Percentiles rank a stretch among this genome's conserved stretches.
Conservation (phyloP, 2,797 vertebrate species). For the Myotis pilosus region DNA sequence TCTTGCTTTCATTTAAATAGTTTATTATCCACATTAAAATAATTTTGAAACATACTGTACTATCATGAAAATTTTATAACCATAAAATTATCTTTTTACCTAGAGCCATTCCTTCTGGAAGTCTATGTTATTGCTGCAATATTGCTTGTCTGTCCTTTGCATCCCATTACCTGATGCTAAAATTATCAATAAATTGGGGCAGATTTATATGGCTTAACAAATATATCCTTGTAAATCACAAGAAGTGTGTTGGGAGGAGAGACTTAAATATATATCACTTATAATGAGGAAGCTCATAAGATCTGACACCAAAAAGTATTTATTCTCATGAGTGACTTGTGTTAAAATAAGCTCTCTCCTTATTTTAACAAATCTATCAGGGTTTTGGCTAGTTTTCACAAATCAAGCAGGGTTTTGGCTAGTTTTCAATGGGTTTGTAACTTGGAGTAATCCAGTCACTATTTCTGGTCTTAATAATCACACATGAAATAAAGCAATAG, state of each 20-base stretch:
- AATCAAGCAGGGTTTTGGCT: not conserved
- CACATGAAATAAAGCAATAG: not conserved
- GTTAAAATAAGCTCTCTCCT: not conserved
- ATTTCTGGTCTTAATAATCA: not conserved
- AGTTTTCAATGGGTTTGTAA: not conserved
- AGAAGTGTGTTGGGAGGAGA: not conserved
- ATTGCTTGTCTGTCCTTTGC: not conserved
- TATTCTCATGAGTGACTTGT: not conserved
- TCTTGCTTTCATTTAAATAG: conserved; percentile 25
- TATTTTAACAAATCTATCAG: not conserved
- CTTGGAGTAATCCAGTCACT: not conserved
- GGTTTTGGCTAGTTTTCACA: not conserved
- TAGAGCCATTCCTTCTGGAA: not conserved
- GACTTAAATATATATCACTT: not conserved
- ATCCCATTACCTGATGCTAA: not conserved
- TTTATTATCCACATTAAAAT: not conserved
- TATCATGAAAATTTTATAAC: not conserved
- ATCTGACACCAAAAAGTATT: not conserved
- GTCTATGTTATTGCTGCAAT: not conserved
- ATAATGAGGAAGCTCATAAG: not conserved
- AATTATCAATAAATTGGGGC: not conserved
- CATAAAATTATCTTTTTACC: not conserved
- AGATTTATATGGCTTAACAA: conserved; percentile 2
- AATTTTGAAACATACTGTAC: not conserved
- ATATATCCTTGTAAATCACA: not conserved